Conservation (phyloP, 2,888 invertebrate genomes). For the Orchesella flavescens region DNA sequence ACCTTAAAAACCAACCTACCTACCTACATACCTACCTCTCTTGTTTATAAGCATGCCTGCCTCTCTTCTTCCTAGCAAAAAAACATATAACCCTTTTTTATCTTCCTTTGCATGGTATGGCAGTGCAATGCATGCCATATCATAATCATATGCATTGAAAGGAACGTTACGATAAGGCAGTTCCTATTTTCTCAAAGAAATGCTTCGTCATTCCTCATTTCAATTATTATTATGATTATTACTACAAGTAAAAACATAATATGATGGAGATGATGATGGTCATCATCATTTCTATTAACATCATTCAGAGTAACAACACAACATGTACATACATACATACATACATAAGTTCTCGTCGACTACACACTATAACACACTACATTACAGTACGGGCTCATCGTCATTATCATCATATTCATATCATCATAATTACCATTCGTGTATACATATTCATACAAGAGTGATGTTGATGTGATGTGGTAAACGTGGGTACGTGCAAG, state of each 20-base stretch:
- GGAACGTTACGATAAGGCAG: neutral
- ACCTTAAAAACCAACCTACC: no score
- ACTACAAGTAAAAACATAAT: conserved; percentile 46
- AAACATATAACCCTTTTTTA: neutral
- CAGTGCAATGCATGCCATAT: no score
- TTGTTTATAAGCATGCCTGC: conserved; percentile 9
- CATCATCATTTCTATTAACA: conserved; percentile 64
- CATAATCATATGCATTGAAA: neutral
- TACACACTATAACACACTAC: no score
- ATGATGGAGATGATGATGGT: conserved; percentile 51
- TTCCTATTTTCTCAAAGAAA: conserved; percentile 36
- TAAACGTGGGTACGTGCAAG: conserved; percentile 44
- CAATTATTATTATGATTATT: conserved; percentile 66
- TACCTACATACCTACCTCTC: no score
- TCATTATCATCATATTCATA: conserved; percentile 45
- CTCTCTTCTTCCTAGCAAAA: neutral
- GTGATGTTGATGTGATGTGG: conserved; percentile 2
- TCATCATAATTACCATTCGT: conserved; percentile 56
- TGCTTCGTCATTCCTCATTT: conserved; percentile 63
- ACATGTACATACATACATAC: no score
- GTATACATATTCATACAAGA: conserved; percentile 20
- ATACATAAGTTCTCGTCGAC: no score
- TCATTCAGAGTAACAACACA: conserved; percentile 28
- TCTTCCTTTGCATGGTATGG: neutral
- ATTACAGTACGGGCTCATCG: no score